Conservation (phyloP, 2,888 invertebrate species). For the Drepanosiphum platanoidis region DNA sequence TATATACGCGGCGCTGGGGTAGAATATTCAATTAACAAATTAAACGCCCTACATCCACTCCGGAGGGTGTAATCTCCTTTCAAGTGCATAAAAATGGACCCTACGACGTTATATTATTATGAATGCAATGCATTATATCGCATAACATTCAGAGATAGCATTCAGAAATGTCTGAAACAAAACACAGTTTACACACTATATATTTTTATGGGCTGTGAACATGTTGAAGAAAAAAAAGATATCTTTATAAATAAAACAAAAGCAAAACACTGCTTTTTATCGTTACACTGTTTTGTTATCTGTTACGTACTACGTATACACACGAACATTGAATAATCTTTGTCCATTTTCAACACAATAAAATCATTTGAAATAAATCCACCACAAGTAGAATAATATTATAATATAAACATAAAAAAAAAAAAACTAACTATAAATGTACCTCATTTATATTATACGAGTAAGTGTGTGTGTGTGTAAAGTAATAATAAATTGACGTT, state of each 20-base stretch:
- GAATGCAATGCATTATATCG: conserved; percentile 6
- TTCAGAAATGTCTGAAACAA: conserved; percentile 7
- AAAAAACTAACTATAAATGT: no score
- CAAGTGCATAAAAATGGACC: conserved; percentile 40
- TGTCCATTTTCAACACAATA: background rate
- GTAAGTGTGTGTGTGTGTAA: no score
- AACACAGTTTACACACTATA: background rate
- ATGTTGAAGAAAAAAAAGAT: background rate
- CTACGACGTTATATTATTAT: background rate
- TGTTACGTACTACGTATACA: background rate
- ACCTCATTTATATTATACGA: no score
- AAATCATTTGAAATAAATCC: background rate
- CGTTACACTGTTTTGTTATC: background rate
- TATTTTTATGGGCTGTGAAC: background rate
- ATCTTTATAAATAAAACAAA: background rate
- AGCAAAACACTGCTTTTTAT: background rate
- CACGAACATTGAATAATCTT: background rate
- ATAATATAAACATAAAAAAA: no score
- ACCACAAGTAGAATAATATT: no score
- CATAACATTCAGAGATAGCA: no score
- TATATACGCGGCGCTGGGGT: conserved; percentile 21
- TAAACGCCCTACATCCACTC: conserved; percentile 40
- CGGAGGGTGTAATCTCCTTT: conserved; percentile 50
- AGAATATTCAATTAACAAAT: conserved; percentile 55
- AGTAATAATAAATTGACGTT: no score